A percentile compares a stretch with the other conserved stretches of the same genome.
These are phyloP conservation scores for Manacus vitellinus DNA, from an alignment of 2,113 vertebrate species.

Conservation along the genomic window DNA sequence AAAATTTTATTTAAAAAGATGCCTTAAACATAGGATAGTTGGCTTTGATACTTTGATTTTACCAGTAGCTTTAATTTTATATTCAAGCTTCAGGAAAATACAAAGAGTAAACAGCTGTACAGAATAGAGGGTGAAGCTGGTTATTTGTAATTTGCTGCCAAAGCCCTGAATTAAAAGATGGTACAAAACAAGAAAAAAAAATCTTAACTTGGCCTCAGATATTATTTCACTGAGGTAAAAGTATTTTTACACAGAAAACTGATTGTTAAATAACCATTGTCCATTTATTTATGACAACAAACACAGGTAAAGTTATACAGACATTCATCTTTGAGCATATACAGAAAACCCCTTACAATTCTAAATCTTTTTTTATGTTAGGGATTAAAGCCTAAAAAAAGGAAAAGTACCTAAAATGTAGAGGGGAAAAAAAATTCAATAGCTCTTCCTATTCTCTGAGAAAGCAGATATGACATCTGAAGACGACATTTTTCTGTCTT, in stretches of 20 bases:
- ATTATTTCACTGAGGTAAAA: not conserved
- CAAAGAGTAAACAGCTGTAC: not conserved
- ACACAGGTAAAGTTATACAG: not conserved
- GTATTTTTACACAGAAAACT: not conserved
- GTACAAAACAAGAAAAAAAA: not conserved
- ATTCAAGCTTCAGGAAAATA: not conserved
- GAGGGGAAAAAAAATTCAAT: not conserved
- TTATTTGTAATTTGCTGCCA: not conserved
- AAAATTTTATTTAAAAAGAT: not conserved
- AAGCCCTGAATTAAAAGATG: not conserved
- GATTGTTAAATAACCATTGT: not conserved
- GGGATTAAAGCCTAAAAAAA: not conserved
- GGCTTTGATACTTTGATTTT: not conserved
- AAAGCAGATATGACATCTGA: not conserved
- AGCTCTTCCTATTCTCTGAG: not conserved
- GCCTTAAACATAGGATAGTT: not conserved
- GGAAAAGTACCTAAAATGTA: not conserved
- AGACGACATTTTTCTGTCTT: not conserved
- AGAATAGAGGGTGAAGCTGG: not conserved
- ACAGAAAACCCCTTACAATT: fast-evolving
- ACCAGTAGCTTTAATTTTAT: not conserved
- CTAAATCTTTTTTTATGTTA: not conserved
- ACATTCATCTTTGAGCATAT: not conserved
- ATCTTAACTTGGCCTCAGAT: not conserved
- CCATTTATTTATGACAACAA: not conserved